Evolutionary conservation across 2,797 vertebrate genomes (phyloP).

Genomic region (Tragopan temminckii): DNA sequence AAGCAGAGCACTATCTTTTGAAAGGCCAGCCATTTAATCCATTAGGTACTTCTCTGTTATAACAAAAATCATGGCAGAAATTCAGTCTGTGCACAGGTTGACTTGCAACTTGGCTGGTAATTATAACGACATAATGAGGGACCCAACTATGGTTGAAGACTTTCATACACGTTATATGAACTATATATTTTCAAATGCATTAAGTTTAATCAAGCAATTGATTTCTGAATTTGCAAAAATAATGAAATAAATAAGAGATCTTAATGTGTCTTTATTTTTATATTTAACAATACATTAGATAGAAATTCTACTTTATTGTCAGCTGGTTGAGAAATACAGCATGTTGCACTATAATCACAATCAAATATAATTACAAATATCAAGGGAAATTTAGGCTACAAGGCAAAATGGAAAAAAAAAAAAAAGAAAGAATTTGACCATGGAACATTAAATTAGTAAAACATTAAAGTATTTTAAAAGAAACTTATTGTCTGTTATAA

Average conservation of each 20-base stretch:
- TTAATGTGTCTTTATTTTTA: constrained; percentile 29
- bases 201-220: constrained; percentile 26
- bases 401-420: constrained; percentile 41
- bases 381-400: constrained; percentile 63
- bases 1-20: background rate
- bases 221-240: constrained; percentile 27
- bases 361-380: constrained; percentile 65
- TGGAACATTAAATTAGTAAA: constrained; percentile 76
- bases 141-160: background rate
- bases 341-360: constrained; percentile 54
- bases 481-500: constrained; percentile 52
- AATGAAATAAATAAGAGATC: background rate
- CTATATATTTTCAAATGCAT: background rate
- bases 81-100: background rate
- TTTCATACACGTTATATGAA: background rate
- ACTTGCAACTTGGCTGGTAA: background rate
- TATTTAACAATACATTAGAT: constrained; percentile 10
- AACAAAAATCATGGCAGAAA: background rate
- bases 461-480: constrained; percentile 62
- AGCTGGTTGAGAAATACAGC: constrained; percentile 12
- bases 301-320: constrained; percentile 38
- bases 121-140: background rate
- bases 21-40: background rate
- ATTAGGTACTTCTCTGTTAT: background rate
- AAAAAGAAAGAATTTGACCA: constrained; percentile 36